Percentiles rank a stretch among this genome's conserved stretches.
These are phyloP conservation scores for Mylabris sibirica DNA, from an alignment of 2,888 invertebrate genomes.

Conservation along the genomic window DNA sequence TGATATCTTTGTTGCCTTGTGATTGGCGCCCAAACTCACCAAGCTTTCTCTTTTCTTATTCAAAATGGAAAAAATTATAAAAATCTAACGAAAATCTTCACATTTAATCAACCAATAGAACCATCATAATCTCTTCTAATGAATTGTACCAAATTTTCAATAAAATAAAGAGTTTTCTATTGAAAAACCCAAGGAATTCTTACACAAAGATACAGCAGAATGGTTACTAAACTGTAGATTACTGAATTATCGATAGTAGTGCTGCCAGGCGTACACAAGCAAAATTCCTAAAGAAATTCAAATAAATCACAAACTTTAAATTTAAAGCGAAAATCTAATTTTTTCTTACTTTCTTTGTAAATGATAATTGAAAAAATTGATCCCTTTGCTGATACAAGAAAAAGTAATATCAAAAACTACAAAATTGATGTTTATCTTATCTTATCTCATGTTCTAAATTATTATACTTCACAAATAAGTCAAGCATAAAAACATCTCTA, in stretches of 20 bases:
- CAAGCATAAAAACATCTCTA: too few relatives aligned
- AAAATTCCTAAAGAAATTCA: not conserved
- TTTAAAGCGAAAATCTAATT: too few relatives aligned
- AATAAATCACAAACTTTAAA: too few relatives aligned
- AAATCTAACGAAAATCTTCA: slow-evolving; percentile 45
- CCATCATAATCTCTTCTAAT: not conserved
- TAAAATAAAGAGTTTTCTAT: not conserved
- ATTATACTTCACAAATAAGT: not conserved
- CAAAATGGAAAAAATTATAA: slow-evolving; percentile 28
- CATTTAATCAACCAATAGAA: not conserved
- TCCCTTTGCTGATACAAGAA: too few relatives aligned
- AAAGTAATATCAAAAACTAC: not conserved
- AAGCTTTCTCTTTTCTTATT: slow-evolving; percentile 17
- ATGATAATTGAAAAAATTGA: too few relatives aligned
- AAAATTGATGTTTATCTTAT: not conserved
- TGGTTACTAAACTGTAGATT: not conserved
- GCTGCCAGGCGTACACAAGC: not conserved
- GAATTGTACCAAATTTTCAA: not conserved
- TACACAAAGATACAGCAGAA: not conserved
- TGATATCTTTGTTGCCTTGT: slow-evolving; percentile 30
- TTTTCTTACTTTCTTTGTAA: too few relatives aligned
- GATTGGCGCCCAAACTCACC: slow-evolving; percentile 52
- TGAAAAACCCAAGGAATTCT: not conserved
- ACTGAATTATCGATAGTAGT: not conserved
- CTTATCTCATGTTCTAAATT: not conserved